Evolutionary conservation across 2,888 invertebrate genomes (phyloP).

Genomic region (Thumatha senex): DNA sequence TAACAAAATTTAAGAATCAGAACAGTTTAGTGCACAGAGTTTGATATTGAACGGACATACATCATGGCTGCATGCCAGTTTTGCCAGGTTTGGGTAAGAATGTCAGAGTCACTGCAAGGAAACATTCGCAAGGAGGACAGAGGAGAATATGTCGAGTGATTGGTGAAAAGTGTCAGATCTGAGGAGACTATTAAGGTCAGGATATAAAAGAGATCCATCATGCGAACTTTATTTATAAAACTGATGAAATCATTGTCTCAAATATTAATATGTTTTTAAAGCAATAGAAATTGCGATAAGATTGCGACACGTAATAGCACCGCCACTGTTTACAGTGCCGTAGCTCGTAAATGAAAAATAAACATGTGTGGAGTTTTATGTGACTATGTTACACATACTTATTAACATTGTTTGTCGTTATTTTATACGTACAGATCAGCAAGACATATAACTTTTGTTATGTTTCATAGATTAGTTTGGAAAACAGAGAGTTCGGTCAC

Average conservation of each 20-base stretch:
- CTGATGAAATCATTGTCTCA: neutral
- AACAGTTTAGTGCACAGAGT: no score
- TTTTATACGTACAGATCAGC: constrained; percentile 40
- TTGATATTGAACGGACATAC: no score
- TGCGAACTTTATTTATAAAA: no score
- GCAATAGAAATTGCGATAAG: constrained; percentile 35
- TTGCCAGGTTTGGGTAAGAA: no score
- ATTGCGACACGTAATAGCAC: constrained; percentile 50
- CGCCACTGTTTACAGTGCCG: constrained; percentile 50
- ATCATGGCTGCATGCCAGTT: no score
- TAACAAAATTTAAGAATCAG: no score
- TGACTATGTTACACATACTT: constrained; percentile 64
- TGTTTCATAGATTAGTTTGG: constrained; percentile 7
- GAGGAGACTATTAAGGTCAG: no score
- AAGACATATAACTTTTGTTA: constrained; percentile 14
- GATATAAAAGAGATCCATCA: no score
- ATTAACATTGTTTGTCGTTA: constrained; percentile 67
- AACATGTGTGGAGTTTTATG: constrained; percentile 73
- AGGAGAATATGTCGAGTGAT: no score
- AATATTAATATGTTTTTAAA: neutral
- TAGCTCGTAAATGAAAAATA: constrained; percentile 80
- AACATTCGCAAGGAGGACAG: no score
- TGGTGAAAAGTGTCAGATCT: no score
- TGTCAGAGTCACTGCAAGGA: no score
- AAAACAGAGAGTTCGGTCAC: neutral